These are phyloP conservation scores for Chrysolina americana DNA, from an alignment of 2,888 invertebrate genomes.

Conservation along the genomic window DNA sequence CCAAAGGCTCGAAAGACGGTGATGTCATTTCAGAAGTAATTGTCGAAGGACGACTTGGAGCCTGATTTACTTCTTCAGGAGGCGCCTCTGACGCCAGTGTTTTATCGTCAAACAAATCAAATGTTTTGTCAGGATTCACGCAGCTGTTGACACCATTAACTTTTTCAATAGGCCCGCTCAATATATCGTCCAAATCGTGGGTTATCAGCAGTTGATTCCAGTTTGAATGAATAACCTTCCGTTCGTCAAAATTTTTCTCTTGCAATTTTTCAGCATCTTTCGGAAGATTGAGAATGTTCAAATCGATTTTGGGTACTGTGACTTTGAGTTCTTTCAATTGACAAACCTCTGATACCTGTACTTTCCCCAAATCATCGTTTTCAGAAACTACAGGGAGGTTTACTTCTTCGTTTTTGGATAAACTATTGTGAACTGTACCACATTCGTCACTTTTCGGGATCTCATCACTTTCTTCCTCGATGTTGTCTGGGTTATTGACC, in stretches of 20 bases:
- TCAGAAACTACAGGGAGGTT: neutral
- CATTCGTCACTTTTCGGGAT: neutral
- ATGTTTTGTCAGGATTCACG: constrained; percentile 40
- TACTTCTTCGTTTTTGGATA: neutral
- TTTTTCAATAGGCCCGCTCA: constrained; percentile 47
- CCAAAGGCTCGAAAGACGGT: constrained; percentile 46
- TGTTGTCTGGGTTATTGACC: neutral
- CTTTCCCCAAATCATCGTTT: neutral
- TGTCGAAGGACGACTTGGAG: constrained; percentile 17
- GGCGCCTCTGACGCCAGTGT: neutral
- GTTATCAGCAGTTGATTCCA: constrained; percentile 31
- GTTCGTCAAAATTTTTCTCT: constrained; percentile 15
- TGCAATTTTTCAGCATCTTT: neutral
- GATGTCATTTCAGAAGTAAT: constrained; percentile 40
- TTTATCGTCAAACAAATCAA: constrained; percentile 48
- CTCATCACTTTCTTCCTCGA: neutral
- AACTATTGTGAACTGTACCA: neutral
- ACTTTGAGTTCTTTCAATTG: constrained; percentile 23
- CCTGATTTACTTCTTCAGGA: neutral
- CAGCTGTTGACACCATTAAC: constrained; percentile 31
- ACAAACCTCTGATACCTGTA: neutral
- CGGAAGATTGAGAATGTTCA: neutral
- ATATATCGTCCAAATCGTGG: constrained; percentile 48
- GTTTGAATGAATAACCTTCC: constrained; percentile 12
- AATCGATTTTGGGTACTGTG: constrained; percentile 8